Evolutionary conservation across 2,888 invertebrate species (phyloP).

Genomic region (Eugnorisma glareosa): DNA sequence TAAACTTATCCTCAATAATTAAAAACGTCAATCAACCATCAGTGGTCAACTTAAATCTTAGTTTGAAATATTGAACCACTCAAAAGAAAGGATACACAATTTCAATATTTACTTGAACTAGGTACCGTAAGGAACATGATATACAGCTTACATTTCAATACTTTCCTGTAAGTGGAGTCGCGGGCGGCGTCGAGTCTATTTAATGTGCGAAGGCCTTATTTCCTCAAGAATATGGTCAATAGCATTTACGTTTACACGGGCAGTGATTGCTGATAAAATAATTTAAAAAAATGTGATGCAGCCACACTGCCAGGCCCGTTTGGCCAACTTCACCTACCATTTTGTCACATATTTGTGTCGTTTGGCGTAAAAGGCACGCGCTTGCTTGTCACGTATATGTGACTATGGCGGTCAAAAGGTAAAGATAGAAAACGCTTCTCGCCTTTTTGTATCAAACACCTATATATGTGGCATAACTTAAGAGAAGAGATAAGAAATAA

Average conservation of each 20-base stretch:
- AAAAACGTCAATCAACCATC: slow-evolving; percentile 8
- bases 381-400: too few relatives aligned
- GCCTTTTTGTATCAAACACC: background rate
- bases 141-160: background rate
- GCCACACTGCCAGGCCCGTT: background rate
- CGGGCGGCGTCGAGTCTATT: background rate
- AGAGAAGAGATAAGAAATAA: too few relatives aligned
- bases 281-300: background rate
- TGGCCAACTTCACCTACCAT: too few relatives aligned
- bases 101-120: background rate
- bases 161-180: background rate
- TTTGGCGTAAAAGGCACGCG: too few relatives aligned
- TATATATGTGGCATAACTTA: too few relatives aligned
- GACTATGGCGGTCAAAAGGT: too few relatives aligned
- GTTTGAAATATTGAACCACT: slow-evolving; percentile 4
- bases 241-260: background rate
- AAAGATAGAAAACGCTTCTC: background rate
- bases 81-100: background rate
- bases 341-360: too few relatives aligned
- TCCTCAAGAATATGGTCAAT: background rate
- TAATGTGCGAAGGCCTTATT: background rate
- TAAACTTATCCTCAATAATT: background rate
- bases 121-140: background rate
- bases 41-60: background rate
- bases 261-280: background rate